Evolutionary conservation across 2,888 invertebrate genomes (phyloP).

Genomic region (Capitulum mitella): DNA sequence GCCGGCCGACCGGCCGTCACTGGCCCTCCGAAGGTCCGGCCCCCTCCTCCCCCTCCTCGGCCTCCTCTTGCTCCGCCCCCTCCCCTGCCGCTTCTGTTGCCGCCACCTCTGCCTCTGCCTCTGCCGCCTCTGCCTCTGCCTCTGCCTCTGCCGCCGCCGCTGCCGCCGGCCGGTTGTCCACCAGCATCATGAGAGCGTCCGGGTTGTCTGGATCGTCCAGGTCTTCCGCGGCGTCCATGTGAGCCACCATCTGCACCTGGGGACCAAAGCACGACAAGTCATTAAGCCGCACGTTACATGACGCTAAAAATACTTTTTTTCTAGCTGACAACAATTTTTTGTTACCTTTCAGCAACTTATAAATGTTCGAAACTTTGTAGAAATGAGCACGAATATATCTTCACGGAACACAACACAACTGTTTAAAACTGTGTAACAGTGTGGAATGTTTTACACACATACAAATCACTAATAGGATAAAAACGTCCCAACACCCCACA

Average conservation of each 20-base stretch:
- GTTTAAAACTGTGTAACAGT: not conserved
- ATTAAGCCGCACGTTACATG: not conserved
- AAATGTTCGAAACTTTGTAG: too few species aligned
- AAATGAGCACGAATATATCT: not conserved
- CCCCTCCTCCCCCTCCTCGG: too few species aligned
- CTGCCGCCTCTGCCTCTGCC: not conserved
- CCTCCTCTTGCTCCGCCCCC: not conserved
- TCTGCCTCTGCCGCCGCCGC: not conserved
- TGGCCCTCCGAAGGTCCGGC: too few species aligned
- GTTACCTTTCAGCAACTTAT: too few species aligned
- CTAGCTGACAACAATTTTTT: too few species aligned
- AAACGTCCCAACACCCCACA: too few species aligned
- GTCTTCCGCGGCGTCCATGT: not conserved
- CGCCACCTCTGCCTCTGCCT: not conserved
- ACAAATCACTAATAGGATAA: too few species aligned
- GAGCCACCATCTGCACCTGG: constrained; percentile 9
- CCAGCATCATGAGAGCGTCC: not conserved
- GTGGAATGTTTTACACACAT: too few species aligned
- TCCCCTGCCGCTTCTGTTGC: not conserved
- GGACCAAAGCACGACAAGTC: not conserved
- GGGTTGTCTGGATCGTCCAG: constrained; percentile 10
- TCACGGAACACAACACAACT: not conserved
- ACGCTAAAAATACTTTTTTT: too few species aligned
- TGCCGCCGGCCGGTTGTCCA: not conserved
- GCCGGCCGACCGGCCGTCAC: too few species aligned